These are phyloP conservation scores for Ooceraea biroi DNA, from an alignment of 1,140 invertebrate genomes.

Conservation along the genomic window DNA sequence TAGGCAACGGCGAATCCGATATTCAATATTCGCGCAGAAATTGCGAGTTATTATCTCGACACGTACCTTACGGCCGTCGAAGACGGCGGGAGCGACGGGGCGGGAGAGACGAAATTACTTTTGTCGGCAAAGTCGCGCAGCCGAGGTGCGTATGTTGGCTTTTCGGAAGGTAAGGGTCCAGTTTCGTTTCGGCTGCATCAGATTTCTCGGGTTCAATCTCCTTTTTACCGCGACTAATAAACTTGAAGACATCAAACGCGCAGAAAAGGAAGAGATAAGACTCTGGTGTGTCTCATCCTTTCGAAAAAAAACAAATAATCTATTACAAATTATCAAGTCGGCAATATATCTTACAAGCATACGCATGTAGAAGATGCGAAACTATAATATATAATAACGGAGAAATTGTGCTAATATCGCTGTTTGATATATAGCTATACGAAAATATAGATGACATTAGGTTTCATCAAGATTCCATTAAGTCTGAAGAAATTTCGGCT, in stretches of 20 bases:
- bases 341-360: too few species aligned
- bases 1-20: conserved; percentile 20
- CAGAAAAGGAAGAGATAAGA: not conserved
- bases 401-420: not conserved
- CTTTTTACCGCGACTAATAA: not conserved
- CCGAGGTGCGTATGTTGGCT: not conserved
- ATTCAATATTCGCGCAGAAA: conserved; percentile 51
- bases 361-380: too few species aligned
- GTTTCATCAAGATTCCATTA: too few species aligned
- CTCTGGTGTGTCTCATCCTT: not conserved
- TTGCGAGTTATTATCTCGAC: conserved; percentile 55
- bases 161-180: not conserved
- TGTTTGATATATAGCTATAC: too few species aligned
- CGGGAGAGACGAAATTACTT: conserved; percentile 13
- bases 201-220: not conserved
- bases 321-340: not conserved
- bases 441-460: not conserved
- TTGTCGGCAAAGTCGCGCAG: conserved; percentile 20
- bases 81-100: too few species aligned
- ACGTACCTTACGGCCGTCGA: conserved; percentile 23
- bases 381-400: too few species aligned
- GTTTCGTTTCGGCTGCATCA: not conserved
- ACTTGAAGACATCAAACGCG: not conserved
- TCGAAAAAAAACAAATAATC: not conserved
- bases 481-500: not conserved